Evolutionary conservation across 2,113 vertebrate genomes (phyloP).

Genomic region (Apus apus): DNA sequence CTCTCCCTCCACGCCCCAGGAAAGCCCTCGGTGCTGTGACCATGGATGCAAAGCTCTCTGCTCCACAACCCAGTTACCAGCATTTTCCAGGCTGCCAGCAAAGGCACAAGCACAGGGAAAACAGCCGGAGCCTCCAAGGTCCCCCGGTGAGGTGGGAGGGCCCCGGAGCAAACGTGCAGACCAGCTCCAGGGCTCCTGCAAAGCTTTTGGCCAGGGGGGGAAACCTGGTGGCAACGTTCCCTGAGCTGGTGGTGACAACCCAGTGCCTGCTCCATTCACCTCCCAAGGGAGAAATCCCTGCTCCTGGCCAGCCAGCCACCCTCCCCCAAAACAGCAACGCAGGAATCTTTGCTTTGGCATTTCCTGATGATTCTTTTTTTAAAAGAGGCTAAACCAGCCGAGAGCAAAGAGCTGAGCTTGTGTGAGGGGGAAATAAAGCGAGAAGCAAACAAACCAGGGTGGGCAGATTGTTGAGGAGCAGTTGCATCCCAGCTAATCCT

Average conservation of each 20-base stretch:
- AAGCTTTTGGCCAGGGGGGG: not conserved
- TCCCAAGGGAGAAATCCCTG: not conserved
- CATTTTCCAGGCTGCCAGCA: not conserved
- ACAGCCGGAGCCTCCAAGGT: not conserved
- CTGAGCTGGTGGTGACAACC: not conserved
- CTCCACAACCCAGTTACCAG: not conserved
- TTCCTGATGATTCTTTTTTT: not conserved
- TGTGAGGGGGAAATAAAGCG: not conserved
- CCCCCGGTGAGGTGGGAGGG: not conserved
- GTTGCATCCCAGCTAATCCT: rapidly evolving
- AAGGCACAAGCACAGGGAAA: not conserved
- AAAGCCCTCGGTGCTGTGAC: too few species aligned
- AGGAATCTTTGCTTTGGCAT: not conserved
- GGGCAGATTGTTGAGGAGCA: not conserved
- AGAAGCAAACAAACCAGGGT: not conserved
- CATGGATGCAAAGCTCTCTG: too few species aligned
- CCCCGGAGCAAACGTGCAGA: not conserved
- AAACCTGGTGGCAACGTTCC: rapidly evolving
- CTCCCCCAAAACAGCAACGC: too few species aligned
- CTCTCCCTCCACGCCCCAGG: too few species aligned
- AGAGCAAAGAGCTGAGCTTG: not conserved
- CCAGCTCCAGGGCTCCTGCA: rapidly evolving
- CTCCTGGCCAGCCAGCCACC: not conserved
- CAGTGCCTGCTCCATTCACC: rapidly evolving
- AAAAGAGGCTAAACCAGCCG: not conserved